Percentiles rank a stretch among this genome's conserved stretches.
phyloP scores from a whole-genome alignment of 2,888 invertebrate genomes.

The Anodontia alba region DNA sequence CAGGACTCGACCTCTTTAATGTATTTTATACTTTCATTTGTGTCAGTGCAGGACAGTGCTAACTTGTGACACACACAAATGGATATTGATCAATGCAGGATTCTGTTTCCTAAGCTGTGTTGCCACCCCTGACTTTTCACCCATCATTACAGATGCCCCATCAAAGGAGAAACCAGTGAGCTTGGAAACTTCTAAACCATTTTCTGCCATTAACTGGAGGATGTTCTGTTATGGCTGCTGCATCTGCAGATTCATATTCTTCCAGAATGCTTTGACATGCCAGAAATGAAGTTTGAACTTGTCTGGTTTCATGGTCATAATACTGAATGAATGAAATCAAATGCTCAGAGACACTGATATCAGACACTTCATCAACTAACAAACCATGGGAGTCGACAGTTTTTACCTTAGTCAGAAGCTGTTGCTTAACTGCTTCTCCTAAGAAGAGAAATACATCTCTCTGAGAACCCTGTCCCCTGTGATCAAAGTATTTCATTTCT shows the following conservation, averaged over 20 bases:
- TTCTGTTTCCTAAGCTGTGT: conserved; percentile 16
- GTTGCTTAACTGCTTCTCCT: conserved; percentile 20
- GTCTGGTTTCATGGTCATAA: conserved; percentile 6
- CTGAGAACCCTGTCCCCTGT: conserved; percentile 29
- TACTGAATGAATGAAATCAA: conserved; percentile 45
- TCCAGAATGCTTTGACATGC: conserved; percentile 38
- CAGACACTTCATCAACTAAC: conserved; percentile 41
- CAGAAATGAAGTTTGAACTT: conserved; percentile 31
- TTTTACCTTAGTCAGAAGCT: conserved; percentile 23
- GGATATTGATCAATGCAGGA: conserved; percentile 34
- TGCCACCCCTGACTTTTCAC: conserved; percentile 46
- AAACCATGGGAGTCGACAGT: conserved; percentile 27
- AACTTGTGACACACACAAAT: conserved; percentile 45
- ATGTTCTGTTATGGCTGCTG: conserved; percentile 35
- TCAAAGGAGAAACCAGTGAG: conserved; percentile 42
- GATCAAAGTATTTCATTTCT: conserved; percentile 37
- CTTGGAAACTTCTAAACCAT: conserved; percentile 19
- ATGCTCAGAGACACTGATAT: conserved; percentile 38
- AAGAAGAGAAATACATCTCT: conserved; percentile 35
- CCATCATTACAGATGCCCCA: conserved; percentile 52
- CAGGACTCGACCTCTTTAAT: conserved; percentile 36
- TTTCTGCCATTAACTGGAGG: neutral
- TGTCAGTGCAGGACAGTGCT: conserved; percentile 37
- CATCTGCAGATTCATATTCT: conserved; percentile 22
- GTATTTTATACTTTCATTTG: conserved; percentile 22